Evolutionary conservation across 2,113 vertebrate genomes (phyloP), one percentile per base, ranked within the genome.

Genomic region (Andinoacara biseriatus): DNA sequence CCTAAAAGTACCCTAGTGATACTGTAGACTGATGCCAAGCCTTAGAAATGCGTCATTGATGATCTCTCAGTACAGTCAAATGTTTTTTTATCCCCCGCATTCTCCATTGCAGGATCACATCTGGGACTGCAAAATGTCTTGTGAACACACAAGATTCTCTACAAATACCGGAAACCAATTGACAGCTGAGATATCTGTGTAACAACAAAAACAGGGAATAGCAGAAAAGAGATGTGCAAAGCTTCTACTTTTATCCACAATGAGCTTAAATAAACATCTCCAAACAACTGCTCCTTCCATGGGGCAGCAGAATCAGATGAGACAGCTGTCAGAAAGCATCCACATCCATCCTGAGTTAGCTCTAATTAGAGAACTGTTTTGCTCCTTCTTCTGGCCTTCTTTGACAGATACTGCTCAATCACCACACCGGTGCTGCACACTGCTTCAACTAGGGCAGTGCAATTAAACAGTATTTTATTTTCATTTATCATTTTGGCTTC

Each of bases 241-340:
- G 76, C 22, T 58, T 88, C 43, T 75, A 75, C 62, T 87, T 84
- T 90, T 80, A 87, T 88, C 76, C 81, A 83, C 91, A 92, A 93
- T 82, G 80, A 86, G 87, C 78, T 82, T 82, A 86, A 92, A 93
- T 74, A 92, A 91, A 87, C 85, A 85, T 92, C 89, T 91, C 81
- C 86, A 92, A 94, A 91, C 89, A 91, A 93, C 86, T 86, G 85
- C 81, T 87, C 90, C 86, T 82, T 90, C 86, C 65, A 69, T 54
- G 74, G 86, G 87, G 88, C 78, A 74, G 85, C 56, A 5, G 83
- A 87, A 91, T 93, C 85, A 85, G 90, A 92, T 78, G 82, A 94
- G 94, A 92, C 94, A 94, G 93, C 94, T 95, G 95, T 94, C 94
- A 94, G 89, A 89, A 92, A 86, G 85, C 87, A 93, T 94, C 87